Evolutionary conservation across 2,888 invertebrate species (phyloP), one percentile per base, ranked within the genome.

Genomic region (Mylabris sibirica): DNA sequence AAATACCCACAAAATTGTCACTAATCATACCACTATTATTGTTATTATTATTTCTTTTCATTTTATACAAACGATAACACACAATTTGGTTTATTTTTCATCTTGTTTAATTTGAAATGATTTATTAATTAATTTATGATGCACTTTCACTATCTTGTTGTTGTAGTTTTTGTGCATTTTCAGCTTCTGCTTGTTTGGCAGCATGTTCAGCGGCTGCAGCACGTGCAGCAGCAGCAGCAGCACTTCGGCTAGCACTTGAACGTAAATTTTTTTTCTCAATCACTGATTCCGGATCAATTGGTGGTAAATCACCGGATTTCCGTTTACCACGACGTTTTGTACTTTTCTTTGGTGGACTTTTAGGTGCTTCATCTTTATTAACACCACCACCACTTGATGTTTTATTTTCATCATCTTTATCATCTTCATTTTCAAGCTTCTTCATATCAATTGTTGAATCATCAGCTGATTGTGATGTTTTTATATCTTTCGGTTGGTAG

Each of bases 191-290:
- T 41, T 87, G 87, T 17, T 87, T 87, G 26, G 82, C 82, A 8
- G 81, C 81, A 69, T 80, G 79, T 49, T 87, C 87, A 1, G 88
- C 87, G 1, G 88, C 86, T 30, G 86, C 84, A 22, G 85, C 82
- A 60, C 88, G 75, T 5, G 88, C 86, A 49, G 88, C 86, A 65
- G 88, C 86, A 61, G 88, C 86, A 41, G 88, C 87, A 74, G 89
- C 86, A 76, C 90, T 89, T 77, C 93, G 83, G 75, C 92, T 92
- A 41, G 94, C 91, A 83, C 94, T 94, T 4, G 93, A 93, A 72
- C 89, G 85, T 69, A 90, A 81, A 79, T 89, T 89, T 75, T 90
- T 90, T 70, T 89, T 86, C 75, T 89, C 89, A 1, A 88, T 85
- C 8, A 88, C 87, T 17, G 88, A 87, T 72, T 88, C 88, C 11